Conservation (phyloP, 2,888 invertebrate genomes). For the Spisula subtruncata region DNA sequence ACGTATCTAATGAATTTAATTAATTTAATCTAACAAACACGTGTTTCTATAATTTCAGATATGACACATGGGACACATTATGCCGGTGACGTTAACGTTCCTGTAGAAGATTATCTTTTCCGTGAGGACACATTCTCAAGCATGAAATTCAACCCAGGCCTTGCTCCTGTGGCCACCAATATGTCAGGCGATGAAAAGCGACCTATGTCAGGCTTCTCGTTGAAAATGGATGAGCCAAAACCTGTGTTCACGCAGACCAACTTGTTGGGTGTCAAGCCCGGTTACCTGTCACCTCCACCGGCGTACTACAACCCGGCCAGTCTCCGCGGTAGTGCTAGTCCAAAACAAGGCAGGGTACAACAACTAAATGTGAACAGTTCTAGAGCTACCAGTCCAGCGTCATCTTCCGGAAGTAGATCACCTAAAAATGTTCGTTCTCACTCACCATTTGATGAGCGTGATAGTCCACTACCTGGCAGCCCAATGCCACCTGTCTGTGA, state of each 20-base stretch:
- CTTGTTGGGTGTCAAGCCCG: not conserved
- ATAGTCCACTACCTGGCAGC: slow-evolving; percentile 50
- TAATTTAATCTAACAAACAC: not conserved
- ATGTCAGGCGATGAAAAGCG: slow-evolving; percentile 26
- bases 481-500: slow-evolving; percentile 57
- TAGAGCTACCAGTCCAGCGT: slow-evolving; percentile 32
- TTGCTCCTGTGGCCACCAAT: slow-evolving; percentile 38
- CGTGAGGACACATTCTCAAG: slow-evolving; percentile 63
- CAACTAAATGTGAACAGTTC: not conserved
- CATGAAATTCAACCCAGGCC: slow-evolving; percentile 50
- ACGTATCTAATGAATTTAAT: not conserved
- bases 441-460: slow-evolving; percentile 49
- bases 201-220: slow-evolving; percentile 40
- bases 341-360: not conserved
- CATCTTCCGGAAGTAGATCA: slow-evolving; percentile 30
- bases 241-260: not conserved
- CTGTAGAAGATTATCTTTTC: slow-evolving; percentile 55
- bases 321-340: not conserved
- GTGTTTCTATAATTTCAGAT: slow-evolving; percentile 35
- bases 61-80: slow-evolving; percentile 36
- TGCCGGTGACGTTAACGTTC: slow-evolving; percentile 20
- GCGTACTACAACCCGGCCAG: slow-evolving; percentile 3
- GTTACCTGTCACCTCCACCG: slow-evolving; percentile 27
- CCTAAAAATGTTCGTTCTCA: slow-evolving; percentile 31
- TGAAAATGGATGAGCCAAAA: not conserved